Evolutionary conservation across 2,113 vertebrate genomes (phyloP).

Genomic region (Desmodus rotundus): DNA sequence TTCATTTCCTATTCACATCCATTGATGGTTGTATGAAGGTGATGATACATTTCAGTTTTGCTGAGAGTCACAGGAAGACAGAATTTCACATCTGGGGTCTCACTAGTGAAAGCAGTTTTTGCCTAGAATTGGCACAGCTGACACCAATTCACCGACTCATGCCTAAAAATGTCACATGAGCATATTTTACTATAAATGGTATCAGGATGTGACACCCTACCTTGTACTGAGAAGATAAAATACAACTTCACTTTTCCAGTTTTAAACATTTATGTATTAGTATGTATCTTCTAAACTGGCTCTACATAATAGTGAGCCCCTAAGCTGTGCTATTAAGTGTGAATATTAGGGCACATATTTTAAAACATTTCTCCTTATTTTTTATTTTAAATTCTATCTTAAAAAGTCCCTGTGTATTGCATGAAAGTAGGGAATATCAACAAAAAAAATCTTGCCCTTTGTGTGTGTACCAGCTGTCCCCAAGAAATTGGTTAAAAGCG

Average conservation of each 20-base stretch:
- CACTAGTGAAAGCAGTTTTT: background rate
- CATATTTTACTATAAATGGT: background rate
- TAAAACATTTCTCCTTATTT: background rate
- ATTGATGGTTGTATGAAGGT: background rate
- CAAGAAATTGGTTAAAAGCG: background rate
- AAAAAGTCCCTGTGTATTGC: background rate
- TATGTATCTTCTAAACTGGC: background rate
- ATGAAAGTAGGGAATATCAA: background rate
- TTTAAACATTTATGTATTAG: background rate
- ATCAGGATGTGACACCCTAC: background rate
- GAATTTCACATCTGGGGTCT: background rate
- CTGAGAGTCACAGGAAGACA: background rate
- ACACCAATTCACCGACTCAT: background rate
- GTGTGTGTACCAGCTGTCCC: background rate
- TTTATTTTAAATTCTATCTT: background rate
- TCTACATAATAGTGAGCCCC: background rate
- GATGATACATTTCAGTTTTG: background rate
- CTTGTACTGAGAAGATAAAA: background rate
- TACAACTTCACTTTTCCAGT: background rate
- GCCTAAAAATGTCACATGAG: background rate
- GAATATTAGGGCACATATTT: background rate
- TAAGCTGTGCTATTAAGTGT: background rate
- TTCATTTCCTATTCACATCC: background rate
- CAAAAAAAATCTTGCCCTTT: background rate
- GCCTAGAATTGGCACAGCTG: background rate